These are phyloP conservation scores for Atherix ibis DNA, from an alignment of 2,888 invertebrate genomes.

Conservation along the genomic window DNA sequence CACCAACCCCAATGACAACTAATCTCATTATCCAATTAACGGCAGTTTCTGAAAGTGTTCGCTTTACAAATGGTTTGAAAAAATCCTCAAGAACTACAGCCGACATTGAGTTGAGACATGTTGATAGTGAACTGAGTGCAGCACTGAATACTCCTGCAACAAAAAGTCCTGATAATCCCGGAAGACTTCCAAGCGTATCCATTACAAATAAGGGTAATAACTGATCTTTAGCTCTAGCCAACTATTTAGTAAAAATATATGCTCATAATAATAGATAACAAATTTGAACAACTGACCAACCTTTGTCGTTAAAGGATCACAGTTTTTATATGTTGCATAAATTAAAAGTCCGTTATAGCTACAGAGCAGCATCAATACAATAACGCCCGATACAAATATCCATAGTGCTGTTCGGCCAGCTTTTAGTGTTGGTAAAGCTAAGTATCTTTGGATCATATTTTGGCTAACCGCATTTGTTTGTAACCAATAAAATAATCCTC, in stretches of 20 bases:
- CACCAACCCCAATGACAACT: conserved; percentile 52
- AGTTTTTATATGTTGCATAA: conserved; percentile 45
- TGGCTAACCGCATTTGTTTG: conserved; percentile 70
- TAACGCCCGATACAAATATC: conserved; percentile 38
- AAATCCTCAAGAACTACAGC: conserved; percentile 62
- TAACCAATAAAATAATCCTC: conserved; percentile 63
- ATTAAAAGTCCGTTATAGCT: conserved; percentile 45
- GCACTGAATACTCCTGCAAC: conserved; percentile 85
- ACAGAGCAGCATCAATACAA: conserved; percentile 37
- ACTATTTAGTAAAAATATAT: conserved; percentile 21
- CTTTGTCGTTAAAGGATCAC: conserved; percentile 49
- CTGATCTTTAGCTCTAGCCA: conserved; percentile 60
- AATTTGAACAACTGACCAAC: conserved; percentile 12
- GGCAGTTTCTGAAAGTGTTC: conserved; percentile 37
- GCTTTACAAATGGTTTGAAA: conserved; percentile 43
- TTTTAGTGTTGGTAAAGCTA: conserved; percentile 53
- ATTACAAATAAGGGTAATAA: conserved; percentile 73
- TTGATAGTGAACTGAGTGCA: conserved; percentile 64
- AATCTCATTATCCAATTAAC: conserved; percentile 49
- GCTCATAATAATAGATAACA: neutral
- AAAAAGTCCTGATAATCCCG: conserved; percentile 73
- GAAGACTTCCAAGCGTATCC: conserved; percentile 58
- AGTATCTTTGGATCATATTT: conserved; percentile 74
- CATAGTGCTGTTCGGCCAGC: conserved; percentile 41
- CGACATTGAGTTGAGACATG: conserved; percentile 62